Evolutionary conservation across 2,797 vertebrate species (phyloP).

Genomic region (Schizopygopsis malacanthus): DNA sequence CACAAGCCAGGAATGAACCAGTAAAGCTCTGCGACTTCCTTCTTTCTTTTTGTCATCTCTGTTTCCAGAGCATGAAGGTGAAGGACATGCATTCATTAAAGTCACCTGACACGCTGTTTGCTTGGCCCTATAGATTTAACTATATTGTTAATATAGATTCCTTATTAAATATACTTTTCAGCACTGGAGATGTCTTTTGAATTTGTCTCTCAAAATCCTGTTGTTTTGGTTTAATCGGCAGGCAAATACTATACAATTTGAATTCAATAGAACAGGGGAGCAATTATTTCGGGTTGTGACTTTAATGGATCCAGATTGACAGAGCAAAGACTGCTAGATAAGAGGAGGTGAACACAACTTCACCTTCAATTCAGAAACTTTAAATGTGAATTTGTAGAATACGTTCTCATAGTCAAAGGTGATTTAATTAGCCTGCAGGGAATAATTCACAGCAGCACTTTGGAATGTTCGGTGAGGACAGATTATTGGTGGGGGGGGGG

Average conservation of each 20-base stretch:
- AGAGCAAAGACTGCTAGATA: not conserved
- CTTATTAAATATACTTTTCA: not conserved
- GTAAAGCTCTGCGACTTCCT: not conserved
- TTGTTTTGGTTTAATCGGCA: not conserved
- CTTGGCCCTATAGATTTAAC: not conserved
- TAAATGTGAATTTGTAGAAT: slow-evolving; percentile 2
- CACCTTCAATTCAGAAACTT: slow-evolving; percentile 25
- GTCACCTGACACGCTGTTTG: not conserved
- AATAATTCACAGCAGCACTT: not conserved
- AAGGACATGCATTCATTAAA: slow-evolving; percentile 30
- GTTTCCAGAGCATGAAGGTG: slow-evolving; percentile 10
- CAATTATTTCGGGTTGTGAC: slow-evolving; percentile 8
- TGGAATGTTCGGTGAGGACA: not conserved
- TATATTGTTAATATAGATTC: slow-evolving; percentile 10
- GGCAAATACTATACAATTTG: not conserved
- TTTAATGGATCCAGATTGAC: not conserved
- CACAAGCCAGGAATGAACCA: not conserved
- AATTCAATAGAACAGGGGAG: slow-evolving; percentile 23
- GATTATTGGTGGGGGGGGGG: not conserved
- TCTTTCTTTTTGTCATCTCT: not conserved
- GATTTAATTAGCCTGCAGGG: not conserved
- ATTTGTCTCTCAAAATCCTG: not conserved
- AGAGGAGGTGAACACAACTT: slow-evolving; percentile 2
- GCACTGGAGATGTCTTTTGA: slow-evolving; percentile 6
- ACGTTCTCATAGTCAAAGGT: not conserved